A percentile compares a stretch with the other conserved stretches of the same genome.
These are phyloP conservation scores for Scolanthus callimorphus DNA, from an alignment of 92 coral and sea anemone species.

Conservation along the genomic window DNA sequence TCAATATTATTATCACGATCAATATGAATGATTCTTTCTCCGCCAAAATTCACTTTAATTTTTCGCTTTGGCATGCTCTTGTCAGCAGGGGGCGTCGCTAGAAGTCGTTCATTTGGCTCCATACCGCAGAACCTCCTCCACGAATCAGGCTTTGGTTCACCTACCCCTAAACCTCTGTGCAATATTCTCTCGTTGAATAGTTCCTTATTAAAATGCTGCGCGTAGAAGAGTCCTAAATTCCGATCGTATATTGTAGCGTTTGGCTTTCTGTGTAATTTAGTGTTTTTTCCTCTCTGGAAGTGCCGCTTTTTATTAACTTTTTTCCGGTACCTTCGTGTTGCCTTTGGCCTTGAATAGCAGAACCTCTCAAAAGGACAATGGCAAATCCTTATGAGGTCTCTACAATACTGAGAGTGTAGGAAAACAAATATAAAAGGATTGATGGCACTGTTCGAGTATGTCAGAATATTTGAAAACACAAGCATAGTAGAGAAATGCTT, in stretches of 20 bases:
- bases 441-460: constrained; percentile 68
- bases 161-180: background rate
- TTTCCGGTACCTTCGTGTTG: background rate
- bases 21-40: constrained; percentile 41
- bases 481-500: constrained; percentile 37
- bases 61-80: constrained; percentile 7
- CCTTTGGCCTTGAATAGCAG: background rate
- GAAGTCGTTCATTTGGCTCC: background rate
- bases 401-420: constrained; percentile 70
- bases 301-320: background rate
- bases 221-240: background rate
- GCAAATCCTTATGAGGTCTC: constrained; percentile 37
- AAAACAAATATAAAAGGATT: constrained; percentile 83
- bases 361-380: background rate
- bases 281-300: background rate
- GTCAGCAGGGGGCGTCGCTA: background rate
- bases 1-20: constrained; percentile 11
- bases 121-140: background rate
- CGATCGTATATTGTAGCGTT: background rate
- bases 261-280: background rate
- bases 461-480: constrained; percentile 65
- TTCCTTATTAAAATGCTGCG: background rate
- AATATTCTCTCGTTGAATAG: background rate
- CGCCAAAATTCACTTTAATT: constrained; percentile 64
- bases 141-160: background rate